These are phyloP conservation scores for Listrodromus nycthemerus DNA, from an alignment of 2,888 invertebrate species.

Conservation along the genomic window DNA sequence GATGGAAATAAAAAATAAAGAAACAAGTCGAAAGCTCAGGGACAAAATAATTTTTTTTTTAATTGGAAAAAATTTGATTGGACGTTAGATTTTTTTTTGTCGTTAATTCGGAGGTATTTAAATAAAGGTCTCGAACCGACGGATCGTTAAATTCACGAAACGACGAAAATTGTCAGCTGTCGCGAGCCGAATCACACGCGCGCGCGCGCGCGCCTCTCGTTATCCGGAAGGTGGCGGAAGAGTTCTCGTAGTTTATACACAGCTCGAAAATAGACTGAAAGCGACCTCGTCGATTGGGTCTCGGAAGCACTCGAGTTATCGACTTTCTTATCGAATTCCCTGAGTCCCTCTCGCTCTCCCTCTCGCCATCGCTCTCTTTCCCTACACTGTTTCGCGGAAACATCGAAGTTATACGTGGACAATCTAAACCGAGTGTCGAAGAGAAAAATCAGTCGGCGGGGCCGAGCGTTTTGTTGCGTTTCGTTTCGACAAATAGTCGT, in stretches of 20 bases:
- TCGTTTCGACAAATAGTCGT: not conserved
- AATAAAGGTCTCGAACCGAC: not conserved
- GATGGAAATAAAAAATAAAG: no score
- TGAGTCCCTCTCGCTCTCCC: slow-evolving; percentile 16
- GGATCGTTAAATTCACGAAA: not conserved
- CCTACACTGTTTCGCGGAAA: slow-evolving; percentile 9
- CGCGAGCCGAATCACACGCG: not conserved
- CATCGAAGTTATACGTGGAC: not conserved
- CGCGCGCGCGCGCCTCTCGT: not conserved
- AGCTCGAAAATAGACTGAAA: slow-evolving; percentile 50
- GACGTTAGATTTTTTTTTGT: not conserved
- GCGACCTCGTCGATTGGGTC: slow-evolving; percentile 38
- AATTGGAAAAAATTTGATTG: not conserved
- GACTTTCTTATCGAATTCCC: slow-evolving; percentile 60
- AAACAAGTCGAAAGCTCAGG: no score
- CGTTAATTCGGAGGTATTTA: not conserved
- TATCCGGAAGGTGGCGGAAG: slow-evolving; percentile 32
- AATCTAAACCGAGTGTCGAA: not conserved
- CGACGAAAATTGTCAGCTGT: slow-evolving; percentile 20
- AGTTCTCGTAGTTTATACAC: slow-evolving; percentile 18
- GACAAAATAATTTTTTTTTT: no score
- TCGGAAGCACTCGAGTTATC: slow-evolving; percentile 56
- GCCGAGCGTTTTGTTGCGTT: not conserved
- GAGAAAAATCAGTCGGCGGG: not conserved
- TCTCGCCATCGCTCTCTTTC: slow-evolving; percentile 15